Evolutionary conservation across 2,888 invertebrate species (phyloP).

Genomic region (Rosalia funebris): DNA sequence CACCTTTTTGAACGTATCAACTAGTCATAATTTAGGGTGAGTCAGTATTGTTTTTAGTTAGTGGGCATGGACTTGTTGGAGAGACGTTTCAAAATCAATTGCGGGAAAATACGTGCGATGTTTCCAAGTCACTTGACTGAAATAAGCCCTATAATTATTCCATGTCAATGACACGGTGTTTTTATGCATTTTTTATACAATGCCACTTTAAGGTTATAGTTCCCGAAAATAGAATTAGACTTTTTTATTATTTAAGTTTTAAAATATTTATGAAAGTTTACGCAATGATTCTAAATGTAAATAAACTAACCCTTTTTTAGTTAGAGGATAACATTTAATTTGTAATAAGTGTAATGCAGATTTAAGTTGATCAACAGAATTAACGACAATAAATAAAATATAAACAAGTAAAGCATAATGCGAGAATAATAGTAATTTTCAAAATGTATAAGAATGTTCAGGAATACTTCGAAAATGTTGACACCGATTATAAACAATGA

Average conservation of each 20-base stretch:
- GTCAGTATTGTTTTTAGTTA: background rate
- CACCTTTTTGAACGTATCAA: background rate
- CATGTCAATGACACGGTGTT: background rate
- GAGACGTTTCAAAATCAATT: background rate
- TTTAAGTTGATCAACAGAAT: too few species aligned
- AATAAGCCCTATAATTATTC: background rate
- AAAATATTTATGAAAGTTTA: too few species aligned
- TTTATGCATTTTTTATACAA: background rate
- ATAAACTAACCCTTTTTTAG: background rate
- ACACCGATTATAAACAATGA: too few species aligned
- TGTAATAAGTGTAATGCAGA: background rate
- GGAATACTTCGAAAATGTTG: too few species aligned
- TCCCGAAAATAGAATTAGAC: too few species aligned
- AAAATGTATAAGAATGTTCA: too few species aligned
- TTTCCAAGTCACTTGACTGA: background rate
- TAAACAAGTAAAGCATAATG: too few species aligned
- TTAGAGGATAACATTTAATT: background rate
- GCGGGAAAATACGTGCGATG: background rate
- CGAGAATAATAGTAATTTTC: too few species aligned
- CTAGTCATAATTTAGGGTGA: conserved; percentile 25
- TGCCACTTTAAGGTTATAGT: background rate
- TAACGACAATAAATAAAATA: too few species aligned
- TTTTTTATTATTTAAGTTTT: too few species aligned
- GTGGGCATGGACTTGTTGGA: background rate
- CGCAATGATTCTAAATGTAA: background rate